A percentile compares a stretch with the other conserved stretches of the same genome.
These are phyloP conservation scores for Danaus melanippus DNA, from an alignment of 1,140 invertebrate genomes.

Conservation along the genomic window DNA sequence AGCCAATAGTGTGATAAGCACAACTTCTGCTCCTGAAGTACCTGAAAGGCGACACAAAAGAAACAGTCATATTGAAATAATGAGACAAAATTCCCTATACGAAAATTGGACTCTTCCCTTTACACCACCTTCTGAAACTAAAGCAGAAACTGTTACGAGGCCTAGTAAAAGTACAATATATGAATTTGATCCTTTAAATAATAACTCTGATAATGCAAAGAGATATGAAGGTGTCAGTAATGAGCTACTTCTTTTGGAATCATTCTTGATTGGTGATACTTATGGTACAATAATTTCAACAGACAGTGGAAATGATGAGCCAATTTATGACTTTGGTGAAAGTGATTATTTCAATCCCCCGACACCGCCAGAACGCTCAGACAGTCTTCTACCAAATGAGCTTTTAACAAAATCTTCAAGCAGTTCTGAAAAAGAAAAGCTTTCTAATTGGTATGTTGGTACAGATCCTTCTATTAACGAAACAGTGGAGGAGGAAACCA, in stretches of 20 bases:
- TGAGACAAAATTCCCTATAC: slow-evolving; percentile 54
- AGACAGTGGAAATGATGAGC: slow-evolving; percentile 38
- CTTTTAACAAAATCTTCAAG: slow-evolving; percentile 14
- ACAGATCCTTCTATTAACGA: slow-evolving; percentile 17
- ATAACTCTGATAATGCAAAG: slow-evolving; percentile 25
- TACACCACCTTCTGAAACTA: slow-evolving; percentile 14
- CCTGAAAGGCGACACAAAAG: slow-evolving; percentile 47
- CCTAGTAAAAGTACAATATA: slow-evolving; percentile 59
- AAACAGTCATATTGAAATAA: slow-evolving; percentile 34
- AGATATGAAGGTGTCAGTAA: slow-evolving; percentile 59
- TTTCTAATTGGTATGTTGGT: slow-evolving; percentile 48
- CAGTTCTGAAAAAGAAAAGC: slow-evolving; percentile 26
- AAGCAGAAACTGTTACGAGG: slow-evolving; percentile 17
- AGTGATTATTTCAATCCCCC: slow-evolving; percentile 58
- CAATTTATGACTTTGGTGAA: slow-evolving; percentile 40
- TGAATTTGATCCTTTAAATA: slow-evolving; percentile 61
- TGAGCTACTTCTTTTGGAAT: slow-evolving; percentile 53
- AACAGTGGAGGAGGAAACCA: slow-evolving; percentile 25
- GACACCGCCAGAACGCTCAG: slow-evolving; percentile 54
- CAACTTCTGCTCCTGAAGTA: slow-evolving; percentile 36
- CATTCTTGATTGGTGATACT: slow-evolving; percentile 56
- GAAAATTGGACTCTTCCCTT: slow-evolving; percentile 52
- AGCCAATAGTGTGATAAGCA: slow-evolving; percentile 41
- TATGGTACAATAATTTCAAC: slow-evolving; percentile 50
- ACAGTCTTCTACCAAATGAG: slow-evolving; percentile 42